phyloP scores from a whole-genome alignment of 2,113 vertebrate genomes.

The Xenopus borealis region DNA sequence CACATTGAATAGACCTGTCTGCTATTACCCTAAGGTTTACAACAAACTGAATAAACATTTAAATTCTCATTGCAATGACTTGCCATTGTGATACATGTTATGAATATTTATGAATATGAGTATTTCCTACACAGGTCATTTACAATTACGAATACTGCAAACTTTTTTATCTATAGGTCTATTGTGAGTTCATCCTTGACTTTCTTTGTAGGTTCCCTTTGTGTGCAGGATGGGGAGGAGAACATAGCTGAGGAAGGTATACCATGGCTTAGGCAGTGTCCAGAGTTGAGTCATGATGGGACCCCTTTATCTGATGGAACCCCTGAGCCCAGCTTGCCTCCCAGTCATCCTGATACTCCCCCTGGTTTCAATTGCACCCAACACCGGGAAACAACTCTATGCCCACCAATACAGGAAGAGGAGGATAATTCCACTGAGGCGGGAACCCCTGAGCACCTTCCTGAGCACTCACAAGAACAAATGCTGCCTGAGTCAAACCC shows the following conservation, averaged over 20 bases:
- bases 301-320: constrained; percentile 40
- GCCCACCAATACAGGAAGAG: constrained; percentile 37
- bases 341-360: constrained; percentile 39
- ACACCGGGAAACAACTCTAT: constrained; percentile 32
- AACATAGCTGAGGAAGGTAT: constrained; percentile 22
- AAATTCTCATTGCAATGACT: too few species aligned
- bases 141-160: too few species aligned
- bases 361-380: constrained; percentile 28
- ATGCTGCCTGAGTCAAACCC: constrained; percentile 2
- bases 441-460: constrained; percentile 18
- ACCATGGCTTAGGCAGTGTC: constrained; percentile 34
- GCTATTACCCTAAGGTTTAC: too few species aligned
- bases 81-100: too few species aligned
- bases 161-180: too few species aligned
- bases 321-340: constrained; percentile 39
- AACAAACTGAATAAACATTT: too few species aligned
- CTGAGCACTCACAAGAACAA: constrained; percentile 17
- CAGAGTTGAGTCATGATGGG: constrained; percentile 31
- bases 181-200: too few species aligned
- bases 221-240: constrained; percentile 33
- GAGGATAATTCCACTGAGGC: constrained; percentile 17
- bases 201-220: constrained; percentile 14
- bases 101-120: too few species aligned
- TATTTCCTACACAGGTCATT: too few species aligned
- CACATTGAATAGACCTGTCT: too few species aligned